Conservation (phyloP, 2,888 invertebrate genomes). For the Phaonia tiefii region DNA sequence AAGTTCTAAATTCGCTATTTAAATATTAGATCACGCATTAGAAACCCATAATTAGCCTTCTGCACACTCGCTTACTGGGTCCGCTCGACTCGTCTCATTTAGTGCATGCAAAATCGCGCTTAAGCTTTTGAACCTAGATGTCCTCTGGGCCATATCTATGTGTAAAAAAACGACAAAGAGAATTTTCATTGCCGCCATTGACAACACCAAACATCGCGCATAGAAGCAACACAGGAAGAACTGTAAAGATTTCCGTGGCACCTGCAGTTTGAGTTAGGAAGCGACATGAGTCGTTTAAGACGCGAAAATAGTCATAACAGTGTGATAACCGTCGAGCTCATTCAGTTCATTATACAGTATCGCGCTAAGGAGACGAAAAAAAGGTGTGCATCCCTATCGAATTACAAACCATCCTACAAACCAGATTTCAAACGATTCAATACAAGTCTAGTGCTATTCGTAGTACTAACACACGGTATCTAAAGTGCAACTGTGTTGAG, state of each 20-base stretch:
- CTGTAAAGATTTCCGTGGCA: conserved; percentile 36
- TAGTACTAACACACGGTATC: neutral
- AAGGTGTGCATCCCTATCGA: conserved; percentile 73
- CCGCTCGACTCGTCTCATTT: neutral
- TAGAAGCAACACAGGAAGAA: too few relatives aligned
- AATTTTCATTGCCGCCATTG: conserved; percentile 4
- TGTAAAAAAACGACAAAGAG: conserved; percentile 21
- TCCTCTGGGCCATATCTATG: conserved; percentile 42
- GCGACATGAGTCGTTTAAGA: conserved; percentile 77
- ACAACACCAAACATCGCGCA: too few relatives aligned
- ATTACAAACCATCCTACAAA: too few relatives aligned
- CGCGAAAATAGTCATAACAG: conserved; percentile 77
- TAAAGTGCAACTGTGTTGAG: conserved; percentile 6
- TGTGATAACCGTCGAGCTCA: conserved; percentile 79
- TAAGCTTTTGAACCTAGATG: conserved; percentile 38
- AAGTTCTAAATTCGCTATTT: neutral
- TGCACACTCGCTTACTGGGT: neutral
- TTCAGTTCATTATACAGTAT: conserved; percentile 80
- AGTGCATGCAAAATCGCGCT: conserved; percentile 44
- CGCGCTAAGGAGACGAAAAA: conserved; percentile 79
- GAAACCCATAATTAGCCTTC: neutral
- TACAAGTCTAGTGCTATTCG: neutral
- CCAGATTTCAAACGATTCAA: neutral
- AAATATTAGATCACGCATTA: conserved; percentile 51
- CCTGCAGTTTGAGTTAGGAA: conserved; percentile 15